Conservation (phyloP, 2,888 invertebrate genomes). For the Diarsia rubi region DNA sequence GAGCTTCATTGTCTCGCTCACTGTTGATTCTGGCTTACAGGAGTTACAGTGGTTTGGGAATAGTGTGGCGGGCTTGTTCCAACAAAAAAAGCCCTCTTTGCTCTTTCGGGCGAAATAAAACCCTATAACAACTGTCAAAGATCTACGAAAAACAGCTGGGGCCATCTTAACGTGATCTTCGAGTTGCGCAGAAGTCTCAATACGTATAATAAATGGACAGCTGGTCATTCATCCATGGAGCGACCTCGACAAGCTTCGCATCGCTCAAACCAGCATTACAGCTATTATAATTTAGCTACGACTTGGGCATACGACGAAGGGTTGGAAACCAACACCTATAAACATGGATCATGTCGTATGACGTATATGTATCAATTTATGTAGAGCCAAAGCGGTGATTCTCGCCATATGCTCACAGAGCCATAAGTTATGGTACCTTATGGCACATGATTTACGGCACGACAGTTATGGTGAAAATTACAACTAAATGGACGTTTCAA, state of each 20-base stretch:
- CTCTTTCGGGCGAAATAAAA: background rate
- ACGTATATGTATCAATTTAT: background rate
- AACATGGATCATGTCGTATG: background rate
- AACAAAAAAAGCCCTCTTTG: too few relatives aligned
- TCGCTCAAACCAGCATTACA: background rate
- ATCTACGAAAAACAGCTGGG: background rate
- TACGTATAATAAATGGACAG: background rate
- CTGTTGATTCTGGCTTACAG: too few relatives aligned
- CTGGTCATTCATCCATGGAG: background rate
- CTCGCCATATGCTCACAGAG: constrained; percentile 15
- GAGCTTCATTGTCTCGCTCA: too few relatives aligned
- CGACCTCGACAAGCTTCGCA: background rate
- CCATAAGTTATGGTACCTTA: constrained; percentile 23
- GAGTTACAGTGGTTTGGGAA: too few relatives aligned
- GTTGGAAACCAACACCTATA: background rate
- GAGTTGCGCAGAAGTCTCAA: background rate
- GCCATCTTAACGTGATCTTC: background rate
- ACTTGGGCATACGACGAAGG: background rate
- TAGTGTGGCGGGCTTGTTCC: too few relatives aligned
- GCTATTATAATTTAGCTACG: background rate
- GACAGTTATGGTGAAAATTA: constrained; percentile 1
- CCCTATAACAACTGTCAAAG: background rate
- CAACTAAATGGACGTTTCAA: background rate
- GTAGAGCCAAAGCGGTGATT: constrained; percentile 19
- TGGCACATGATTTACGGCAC: background rate